Conservation (phyloP, 2,113 vertebrate genomes). For the Alectura lathami region DNA sequence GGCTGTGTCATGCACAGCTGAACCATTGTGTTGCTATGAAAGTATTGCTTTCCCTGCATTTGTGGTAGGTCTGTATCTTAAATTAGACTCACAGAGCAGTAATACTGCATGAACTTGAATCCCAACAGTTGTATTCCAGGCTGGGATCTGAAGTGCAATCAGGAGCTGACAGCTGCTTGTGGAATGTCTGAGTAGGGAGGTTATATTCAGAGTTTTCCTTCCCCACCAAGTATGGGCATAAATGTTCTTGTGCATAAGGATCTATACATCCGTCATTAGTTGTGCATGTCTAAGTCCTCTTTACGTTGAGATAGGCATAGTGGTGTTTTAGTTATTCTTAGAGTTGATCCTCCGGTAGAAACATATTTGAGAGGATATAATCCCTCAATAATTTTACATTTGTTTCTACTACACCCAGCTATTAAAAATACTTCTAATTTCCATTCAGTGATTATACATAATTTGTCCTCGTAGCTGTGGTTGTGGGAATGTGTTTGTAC, state of each 20-base stretch:
- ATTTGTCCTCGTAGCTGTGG: constrained; percentile 42
- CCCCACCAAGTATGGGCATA: not conserved
- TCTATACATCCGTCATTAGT: constrained; percentile 2
- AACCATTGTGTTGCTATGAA: not conserved
- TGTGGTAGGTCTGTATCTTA: not conserved
- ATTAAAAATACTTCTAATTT: constrained; percentile 42
- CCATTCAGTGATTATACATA: not conserved
- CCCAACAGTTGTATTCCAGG: constrained; percentile 4
- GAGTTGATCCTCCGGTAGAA: not conserved
- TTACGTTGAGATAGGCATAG: not conserved
- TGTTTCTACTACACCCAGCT: constrained; percentile 11
- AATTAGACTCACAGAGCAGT: not conserved
- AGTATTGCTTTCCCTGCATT: not conserved
- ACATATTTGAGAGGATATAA: not conserved
- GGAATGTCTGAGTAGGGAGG: not conserved
- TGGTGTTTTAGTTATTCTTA: constrained; percentile 39
- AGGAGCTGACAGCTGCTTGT: constrained; percentile 6
- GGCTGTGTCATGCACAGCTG: not conserved
- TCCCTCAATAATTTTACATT: not conserved
- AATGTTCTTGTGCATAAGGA: constrained; percentile 3
- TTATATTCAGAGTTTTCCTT: constrained; percentile 38
- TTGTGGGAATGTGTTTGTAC: not conserved
- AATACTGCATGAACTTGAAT: not conserved
- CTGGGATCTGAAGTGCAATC: not conserved
- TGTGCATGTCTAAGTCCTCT: not conserved